A percentile compares a stretch with the other conserved stretches of the same genome.
phyloP scores from a whole-genome alignment of 2,888 invertebrate species.

The Ormia ochracea region DNA sequence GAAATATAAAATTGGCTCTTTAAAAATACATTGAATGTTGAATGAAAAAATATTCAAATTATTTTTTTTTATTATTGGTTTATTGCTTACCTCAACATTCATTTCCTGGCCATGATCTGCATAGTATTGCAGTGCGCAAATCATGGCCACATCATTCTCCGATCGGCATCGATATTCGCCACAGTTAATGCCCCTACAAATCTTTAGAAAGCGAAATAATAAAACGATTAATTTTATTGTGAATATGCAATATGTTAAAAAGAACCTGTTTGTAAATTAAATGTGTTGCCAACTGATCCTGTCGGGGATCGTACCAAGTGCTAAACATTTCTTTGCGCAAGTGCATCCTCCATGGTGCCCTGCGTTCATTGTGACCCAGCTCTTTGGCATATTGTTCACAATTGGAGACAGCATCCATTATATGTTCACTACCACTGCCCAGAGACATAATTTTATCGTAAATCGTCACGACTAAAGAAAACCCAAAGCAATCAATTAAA shows the following conservation, averaged over 20 bases:
- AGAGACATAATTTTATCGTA: slow-evolving; percentile 93
- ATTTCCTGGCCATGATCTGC: slow-evolving; percentile 86
- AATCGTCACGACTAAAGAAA: slow-evolving; percentile 92
- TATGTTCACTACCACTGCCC: slow-evolving; percentile 92
- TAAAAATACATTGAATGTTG: too few species aligned
- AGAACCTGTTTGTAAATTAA: slow-evolving; percentile 89
- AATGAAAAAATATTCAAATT: too few species aligned
- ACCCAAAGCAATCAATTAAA: slow-evolving; percentile 90
- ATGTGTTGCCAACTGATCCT: slow-evolving; percentile 89
- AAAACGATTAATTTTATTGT: not conserved
- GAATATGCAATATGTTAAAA: not conserved
- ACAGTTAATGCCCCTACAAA: slow-evolving; percentile 91
- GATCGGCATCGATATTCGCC: slow-evolving; percentile 92
- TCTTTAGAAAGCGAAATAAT: slow-evolving; percentile 46
- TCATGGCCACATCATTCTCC: slow-evolving; percentile 90
- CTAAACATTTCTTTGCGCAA: slow-evolving; percentile 93
- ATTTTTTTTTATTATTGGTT: not conserved
- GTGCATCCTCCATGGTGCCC: slow-evolving; percentile 92
- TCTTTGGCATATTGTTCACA: slow-evolving; percentile 97
- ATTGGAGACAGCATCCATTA: slow-evolving; percentile 97
- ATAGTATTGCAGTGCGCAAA: slow-evolving; percentile 94
- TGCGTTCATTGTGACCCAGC: slow-evolving; percentile 88
- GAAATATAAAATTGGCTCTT: too few species aligned
- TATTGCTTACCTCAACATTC: slow-evolving; percentile 81
- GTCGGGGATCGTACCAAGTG: slow-evolving; percentile 92